Conservation (phyloP, 2,888 invertebrate genomes). For the Empis stercorea region DNA sequence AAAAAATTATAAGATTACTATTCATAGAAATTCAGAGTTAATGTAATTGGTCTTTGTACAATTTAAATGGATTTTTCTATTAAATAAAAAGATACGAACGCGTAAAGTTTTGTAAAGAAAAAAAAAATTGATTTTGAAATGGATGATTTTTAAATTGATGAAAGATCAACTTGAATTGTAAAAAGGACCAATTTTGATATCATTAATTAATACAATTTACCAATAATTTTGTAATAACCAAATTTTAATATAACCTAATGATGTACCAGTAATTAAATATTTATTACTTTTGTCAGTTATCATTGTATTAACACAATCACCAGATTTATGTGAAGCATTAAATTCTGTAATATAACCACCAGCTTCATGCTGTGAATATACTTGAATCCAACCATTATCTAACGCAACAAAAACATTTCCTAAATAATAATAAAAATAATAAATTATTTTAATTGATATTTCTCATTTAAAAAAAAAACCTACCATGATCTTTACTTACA, state of each 20-base stretch:
- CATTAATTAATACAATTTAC: too few relatives aligned
- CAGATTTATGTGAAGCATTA: constrained; percentile 51
- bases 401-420: constrained; percentile 59
- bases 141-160: too few relatives aligned
- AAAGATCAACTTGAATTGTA: too few relatives aligned
- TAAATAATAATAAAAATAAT: constrained; percentile 15
- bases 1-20: not conserved
- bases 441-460: too few relatives aligned
- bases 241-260: constrained; percentile 64
- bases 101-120: too few relatives aligned
- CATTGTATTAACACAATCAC: constrained; percentile 47
- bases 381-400: constrained; percentile 63
- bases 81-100: too few relatives aligned
- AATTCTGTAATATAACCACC: constrained; percentile 61
- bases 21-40: too few relatives aligned
- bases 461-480: constrained; percentile 14
- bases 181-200: too few relatives aligned
- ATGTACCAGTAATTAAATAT: constrained; percentile 58
- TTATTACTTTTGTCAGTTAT: constrained; percentile 56
- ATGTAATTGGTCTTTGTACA: too few relatives aligned
- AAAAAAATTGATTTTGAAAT: too few relatives aligned
- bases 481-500: constrained; percentile 37
- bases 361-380: constrained; percentile 67
- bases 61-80: too few relatives aligned
- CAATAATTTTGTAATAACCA: constrained; percentile 64